phyloP scores from a whole-genome alignment of 2,888 invertebrate species.

The Dryocosmus kuriphilus region DNA sequence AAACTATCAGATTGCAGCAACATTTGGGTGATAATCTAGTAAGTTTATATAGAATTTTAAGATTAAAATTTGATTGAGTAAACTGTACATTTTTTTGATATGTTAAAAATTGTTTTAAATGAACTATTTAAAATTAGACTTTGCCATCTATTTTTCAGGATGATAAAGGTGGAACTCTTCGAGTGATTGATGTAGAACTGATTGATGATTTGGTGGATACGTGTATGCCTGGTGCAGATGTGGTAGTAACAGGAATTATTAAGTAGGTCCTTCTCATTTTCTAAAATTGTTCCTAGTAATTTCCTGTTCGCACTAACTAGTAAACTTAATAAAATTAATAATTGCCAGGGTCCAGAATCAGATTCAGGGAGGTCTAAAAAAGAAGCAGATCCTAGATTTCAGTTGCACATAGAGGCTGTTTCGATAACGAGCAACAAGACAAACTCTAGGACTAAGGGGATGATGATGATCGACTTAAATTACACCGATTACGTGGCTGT shows the following conservation, averaged over 20 bases:
- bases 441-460: constrained; percentile 79
- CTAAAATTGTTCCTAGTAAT: background rate
- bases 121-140: too few relatives aligned
- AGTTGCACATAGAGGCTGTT: constrained; percentile 89
- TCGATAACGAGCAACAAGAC: constrained; percentile 87
- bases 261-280: constrained; percentile 78
- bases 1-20: constrained; percentile 91
- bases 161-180: constrained; percentile 85
- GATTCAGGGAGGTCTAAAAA: constrained; percentile 81
- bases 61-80: background rate
- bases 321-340: constrained; percentile 46
- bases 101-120: background rate
- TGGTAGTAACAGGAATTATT: constrained; percentile 91
- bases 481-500: constrained; percentile 88
- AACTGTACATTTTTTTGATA: background rate
- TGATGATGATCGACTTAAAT: constrained; percentile 82
- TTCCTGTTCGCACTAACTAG: background rate
- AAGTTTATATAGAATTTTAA: constrained; percentile 34
- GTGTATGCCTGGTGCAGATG: constrained; percentile 92
- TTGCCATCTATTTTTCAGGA: constrained; percentile 77
- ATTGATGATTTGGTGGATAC: constrained; percentile 88
- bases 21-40: constrained; percentile 84
- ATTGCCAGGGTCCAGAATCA: constrained; percentile 80
- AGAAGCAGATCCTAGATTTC: constrained; percentile 80
- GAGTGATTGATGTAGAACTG: constrained; percentile 91